Conservation (phyloP, 2,113 vertebrate genomes). For the Trichomycterus rosablanca region DNA sequence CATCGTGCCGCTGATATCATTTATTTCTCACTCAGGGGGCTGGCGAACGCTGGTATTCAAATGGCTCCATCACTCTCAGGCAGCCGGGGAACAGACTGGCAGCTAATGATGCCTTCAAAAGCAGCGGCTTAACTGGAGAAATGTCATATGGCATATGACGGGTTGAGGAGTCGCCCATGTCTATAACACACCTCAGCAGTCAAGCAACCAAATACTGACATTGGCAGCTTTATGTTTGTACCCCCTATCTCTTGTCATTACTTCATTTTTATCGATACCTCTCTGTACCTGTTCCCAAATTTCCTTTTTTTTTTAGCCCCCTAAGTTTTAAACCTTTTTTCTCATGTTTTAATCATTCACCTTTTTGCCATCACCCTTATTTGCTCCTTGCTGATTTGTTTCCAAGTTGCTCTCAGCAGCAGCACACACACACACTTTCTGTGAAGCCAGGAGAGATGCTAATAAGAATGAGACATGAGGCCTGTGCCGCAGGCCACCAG, state of each 20-base stretch:
- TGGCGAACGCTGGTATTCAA: slow-evolving; percentile 68
- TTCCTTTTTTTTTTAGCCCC: neutral
- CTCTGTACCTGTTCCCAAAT: neutral
- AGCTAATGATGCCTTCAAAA: slow-evolving; percentile 57
- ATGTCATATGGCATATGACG: slow-evolving; percentile 47
- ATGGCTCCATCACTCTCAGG: slow-evolving; percentile 64
- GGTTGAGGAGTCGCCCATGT: slow-evolving; percentile 46
- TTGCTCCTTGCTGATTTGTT: slow-evolving; percentile 6
- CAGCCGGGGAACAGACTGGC: slow-evolving; percentile 60
- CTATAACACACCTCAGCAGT: slow-evolving; percentile 23
- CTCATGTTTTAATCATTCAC: slow-evolving; percentile 30
- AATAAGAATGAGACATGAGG: slow-evolving; percentile 75
- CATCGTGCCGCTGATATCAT: slow-evolving; percentile 71
- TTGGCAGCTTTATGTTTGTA: neutral
- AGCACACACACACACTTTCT: slow-evolving; percentile 46
- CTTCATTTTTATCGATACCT: neutral
- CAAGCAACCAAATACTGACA: slow-evolving; percentile 24
- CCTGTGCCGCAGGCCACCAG: slow-evolving; percentile 70
- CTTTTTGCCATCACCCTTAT: slow-evolving; percentile 27
- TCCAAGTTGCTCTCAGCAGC: slow-evolving; percentile 6
- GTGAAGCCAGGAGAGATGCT: slow-evolving; percentile 66
- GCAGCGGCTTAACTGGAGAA: slow-evolving; percentile 46
- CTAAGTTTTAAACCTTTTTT: slow-evolving; percentile 1
- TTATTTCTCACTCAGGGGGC: slow-evolving; percentile 76
- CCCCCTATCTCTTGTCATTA: neutral